Base-by-base conservation (phyloP, 1,140 invertebrate species). In the Orius laevigatus region DNA sequence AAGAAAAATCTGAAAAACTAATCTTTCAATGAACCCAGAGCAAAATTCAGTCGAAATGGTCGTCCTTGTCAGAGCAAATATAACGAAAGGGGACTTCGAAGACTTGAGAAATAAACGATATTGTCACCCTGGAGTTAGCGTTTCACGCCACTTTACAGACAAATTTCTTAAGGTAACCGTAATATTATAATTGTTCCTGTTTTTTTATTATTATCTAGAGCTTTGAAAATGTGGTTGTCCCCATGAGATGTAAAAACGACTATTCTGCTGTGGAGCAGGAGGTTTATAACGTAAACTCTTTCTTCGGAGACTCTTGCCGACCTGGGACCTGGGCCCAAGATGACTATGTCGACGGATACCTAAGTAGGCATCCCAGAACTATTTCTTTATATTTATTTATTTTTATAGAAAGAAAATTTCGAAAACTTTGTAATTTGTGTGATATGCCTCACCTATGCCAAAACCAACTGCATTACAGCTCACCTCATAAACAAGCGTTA, bases 91-190 rank as follows among this genome's bases (percentile, higher is more conserved):
- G 6, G n/a, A 3, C 3, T 45, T 45, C 20, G 12, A 12, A 9
- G 43, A 45, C 32, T 12, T 45, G n/a, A n/a, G 11, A n/a, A 31
- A 31, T 31, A 45, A 45, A 20, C 19, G 43, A 6, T 45, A 45
- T n/a, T 45, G 43, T 16, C 43, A 45, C 32, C 43, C 43, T 31
- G 43, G 43, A 45, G 43, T 45, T 3, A 31, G 43, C n/a, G n/a
- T 45, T n/a, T 45, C 43, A 8, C 25, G 32, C 15, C 25, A 25
- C 6, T 10, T 45, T 8, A 31, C 19, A 6, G 25, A 45, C n/a
- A 45, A 12, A 45, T 31, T 45, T 32, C 11, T 45, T 9, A 45
- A 45, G 25, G 43, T 45, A 32, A 10, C 6, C 5, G 5, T 11
- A 38, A 25, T 25, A 25, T 16, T 16, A 4, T 4, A n/a, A n/a